These are phyloP conservation scores for Rhingia campestris DNA, from an alignment of 2,888 invertebrate genomes.

Conservation along the genomic window DNA sequence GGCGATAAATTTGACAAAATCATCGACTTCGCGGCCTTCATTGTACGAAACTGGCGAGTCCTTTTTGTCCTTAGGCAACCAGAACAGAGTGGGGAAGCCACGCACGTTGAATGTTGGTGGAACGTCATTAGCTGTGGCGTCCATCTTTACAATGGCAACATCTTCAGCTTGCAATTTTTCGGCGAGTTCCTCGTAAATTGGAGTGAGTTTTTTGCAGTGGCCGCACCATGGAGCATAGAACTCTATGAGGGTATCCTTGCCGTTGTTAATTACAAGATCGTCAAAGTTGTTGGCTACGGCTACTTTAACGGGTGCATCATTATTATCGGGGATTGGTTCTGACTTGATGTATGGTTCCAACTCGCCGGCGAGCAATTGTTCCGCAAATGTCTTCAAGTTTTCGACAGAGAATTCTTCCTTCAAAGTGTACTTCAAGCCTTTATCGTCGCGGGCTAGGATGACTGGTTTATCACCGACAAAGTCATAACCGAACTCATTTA, in stretches of 20 bases:
- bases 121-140: constrained; percentile 99
- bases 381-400: constrained; percentile 91
- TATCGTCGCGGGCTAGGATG: constrained; percentile 91
- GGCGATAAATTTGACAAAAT: constrained; percentile 97
- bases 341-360: constrained; percentile 97
- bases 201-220: constrained; percentile 98
- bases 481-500: constrained; percentile 96
- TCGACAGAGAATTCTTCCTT: constrained; percentile 95
- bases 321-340: constrained; percentile 93
- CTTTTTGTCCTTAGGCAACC: constrained; percentile 93
- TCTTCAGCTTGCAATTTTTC: constrained; percentile 93
- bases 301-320: constrained; percentile 92
- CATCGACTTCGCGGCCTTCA: constrained; percentile 95
- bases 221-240: constrained; percentile 99
- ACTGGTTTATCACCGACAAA: constrained; percentile 95
- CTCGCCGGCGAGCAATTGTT: constrained; percentile 90
- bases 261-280: constrained; percentile 94
- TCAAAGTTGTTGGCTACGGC: constrained; percentile 99
- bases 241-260: constrained; percentile 96
- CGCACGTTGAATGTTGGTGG: constrained; percentile 94
- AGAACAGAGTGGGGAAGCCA: constrained; percentile 99
- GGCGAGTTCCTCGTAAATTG: constrained; percentile 96
- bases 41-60: constrained; percentile 92
- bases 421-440: constrained; percentile 95
- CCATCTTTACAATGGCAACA: constrained; percentile 97